phyloP scores from a whole-genome alignment of 1,140 invertebrate species.

The Orius insidiosus region DNA sequence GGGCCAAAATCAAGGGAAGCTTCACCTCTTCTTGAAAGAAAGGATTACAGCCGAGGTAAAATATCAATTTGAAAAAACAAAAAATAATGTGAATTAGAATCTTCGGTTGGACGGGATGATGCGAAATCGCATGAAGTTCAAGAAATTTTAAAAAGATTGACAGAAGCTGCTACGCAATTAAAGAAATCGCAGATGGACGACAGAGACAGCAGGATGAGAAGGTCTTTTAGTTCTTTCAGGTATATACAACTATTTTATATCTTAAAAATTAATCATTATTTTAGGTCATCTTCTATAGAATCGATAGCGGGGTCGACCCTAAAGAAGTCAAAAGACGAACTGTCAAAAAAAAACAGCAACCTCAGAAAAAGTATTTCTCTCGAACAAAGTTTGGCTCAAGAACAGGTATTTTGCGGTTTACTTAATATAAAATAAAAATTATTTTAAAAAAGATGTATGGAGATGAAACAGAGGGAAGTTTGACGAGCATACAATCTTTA shows the following conservation, averaged over 20 bases:
- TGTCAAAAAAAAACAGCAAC: constrained; percentile 30
- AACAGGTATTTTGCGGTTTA: constrained; percentile 23
- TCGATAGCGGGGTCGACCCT: constrained; percentile 19
- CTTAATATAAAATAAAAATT: too few species aligned
- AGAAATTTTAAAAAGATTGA: constrained; percentile 26
- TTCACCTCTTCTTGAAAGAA: constrained; percentile 34
- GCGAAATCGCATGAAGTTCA: constrained; percentile 25
- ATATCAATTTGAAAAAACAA: constrained; percentile 11
- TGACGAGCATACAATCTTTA: constrained; percentile 59
- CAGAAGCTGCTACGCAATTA: constrained; percentile 33
- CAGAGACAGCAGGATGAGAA: constrained; percentile 21
- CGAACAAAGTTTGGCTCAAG: constrained; percentile 44
- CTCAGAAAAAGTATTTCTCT: constrained; percentile 56
- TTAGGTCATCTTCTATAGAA: constrained; percentile 21
- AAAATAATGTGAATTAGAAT: constrained; percentile 16
- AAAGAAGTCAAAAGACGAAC: constrained; percentile 15
- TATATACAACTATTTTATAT: not conserved
- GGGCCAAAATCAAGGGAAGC: constrained; percentile 40
- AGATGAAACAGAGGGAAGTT: constrained; percentile 48
- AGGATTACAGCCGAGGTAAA: constrained; percentile 27
- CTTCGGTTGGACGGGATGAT: constrained; percentile 20
- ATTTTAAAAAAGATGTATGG: constrained; percentile 33
- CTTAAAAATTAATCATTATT: constrained; percentile 10
- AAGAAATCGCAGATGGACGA: constrained; percentile 26
- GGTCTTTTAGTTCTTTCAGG: constrained; percentile 10